Percentiles rank a stretch among this genome's conserved stretches.
phyloP scores from a whole-genome alignment of 1,140 invertebrate species.

The Solenopsis invicta region DNA sequence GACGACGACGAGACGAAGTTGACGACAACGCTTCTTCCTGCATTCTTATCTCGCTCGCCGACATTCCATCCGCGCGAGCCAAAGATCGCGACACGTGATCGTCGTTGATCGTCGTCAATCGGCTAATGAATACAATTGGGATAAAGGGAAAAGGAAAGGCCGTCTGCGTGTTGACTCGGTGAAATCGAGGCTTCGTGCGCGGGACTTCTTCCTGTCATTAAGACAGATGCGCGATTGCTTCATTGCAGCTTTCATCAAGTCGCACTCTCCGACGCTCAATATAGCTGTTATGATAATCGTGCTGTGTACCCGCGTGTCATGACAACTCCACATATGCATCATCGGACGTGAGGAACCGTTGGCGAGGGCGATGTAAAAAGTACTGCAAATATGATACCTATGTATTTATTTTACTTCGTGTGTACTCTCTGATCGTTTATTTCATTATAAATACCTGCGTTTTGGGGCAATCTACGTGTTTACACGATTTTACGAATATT shows the following conservation, averaged over 20 bases:
- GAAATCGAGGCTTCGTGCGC: slow-evolving; percentile 51
- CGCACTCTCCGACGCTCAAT: slow-evolving; percentile 15
- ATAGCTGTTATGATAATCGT: slow-evolving; percentile 24
- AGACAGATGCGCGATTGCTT: slow-evolving; percentile 51
- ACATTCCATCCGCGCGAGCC: slow-evolving; percentile 47
- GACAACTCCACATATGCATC: not conserved
- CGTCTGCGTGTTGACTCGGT: slow-evolving; percentile 34
- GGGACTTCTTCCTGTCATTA: slow-evolving; percentile 48
- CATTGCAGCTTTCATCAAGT: slow-evolving; percentile 52
- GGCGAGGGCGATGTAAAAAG: not conserved
- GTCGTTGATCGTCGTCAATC: slow-evolving; percentile 59
- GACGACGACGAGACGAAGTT: not conserved
- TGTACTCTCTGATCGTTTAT: not conserved
- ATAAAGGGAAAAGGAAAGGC: not conserved
- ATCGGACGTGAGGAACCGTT: not conserved
- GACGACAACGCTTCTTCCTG: not conserved
- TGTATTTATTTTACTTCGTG: slow-evolving; percentile 5
- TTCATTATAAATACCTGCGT: slow-evolving; percentile 1
- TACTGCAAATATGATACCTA: not conserved
- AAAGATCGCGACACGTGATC: slow-evolving; percentile 50
- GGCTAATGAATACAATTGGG: slow-evolving; percentile 55
- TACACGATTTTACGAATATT: not conserved
- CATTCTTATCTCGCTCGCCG: slow-evolving; percentile 37
- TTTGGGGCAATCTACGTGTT: not conserved
- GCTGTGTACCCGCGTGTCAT: not conserved